Evolutionary conservation across 2,113 vertebrate species (phyloP), one percentile per base, ranked within the genome.

Genomic region (Nannospalax galili): DNA sequence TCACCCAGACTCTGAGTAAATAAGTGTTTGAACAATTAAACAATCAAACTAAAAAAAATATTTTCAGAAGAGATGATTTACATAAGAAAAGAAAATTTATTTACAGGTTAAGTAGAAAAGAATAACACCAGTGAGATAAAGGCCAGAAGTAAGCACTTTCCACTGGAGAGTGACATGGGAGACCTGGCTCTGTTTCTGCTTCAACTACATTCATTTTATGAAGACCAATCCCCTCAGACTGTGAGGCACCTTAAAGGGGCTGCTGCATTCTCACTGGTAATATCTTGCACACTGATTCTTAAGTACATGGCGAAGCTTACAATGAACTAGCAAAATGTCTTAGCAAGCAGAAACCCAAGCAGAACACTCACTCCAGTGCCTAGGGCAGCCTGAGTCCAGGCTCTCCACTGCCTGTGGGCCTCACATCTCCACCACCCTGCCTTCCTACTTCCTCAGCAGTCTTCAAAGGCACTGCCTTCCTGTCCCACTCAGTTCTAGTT

Each of bases 211-310:
- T 22, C 17, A 4, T 26, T n/a, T 22, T 15, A 32, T 20, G 5
- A 62, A 52, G 19, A 14, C 3, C 7, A 12, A 74, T 82, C 64
- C 11, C 19, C 26, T 72, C 80, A 45, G 52, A 10, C 35, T 30
- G 8, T 0, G 1, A 7, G 40, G 1, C 42, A 35, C 24, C 3
- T 8, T 11, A 16, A 7, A 3, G 73, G 10, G 8, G 17, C 12
- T 52, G 17, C 6, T 35, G 10, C 3, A 7, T 24, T 91, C 16
- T 11, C 15, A 35, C 19, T n/a, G 9, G 15, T 15, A n/a, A 19
- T 56, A 75, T 6, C 15, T n/a, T 60, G 20, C 0, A 30, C 12
- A 40, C 2, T 62, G 10, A 64, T 45, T 77, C 10, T 86, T 37
- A 40, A 64, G 56, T 42, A 42, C 17, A 32, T 14, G 5, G 3